Percentiles rank a stretch among this genome's conserved stretches.
Conservation (phyloP, 2,888 invertebrate species). For the Alloplasta piceator region DNA sequence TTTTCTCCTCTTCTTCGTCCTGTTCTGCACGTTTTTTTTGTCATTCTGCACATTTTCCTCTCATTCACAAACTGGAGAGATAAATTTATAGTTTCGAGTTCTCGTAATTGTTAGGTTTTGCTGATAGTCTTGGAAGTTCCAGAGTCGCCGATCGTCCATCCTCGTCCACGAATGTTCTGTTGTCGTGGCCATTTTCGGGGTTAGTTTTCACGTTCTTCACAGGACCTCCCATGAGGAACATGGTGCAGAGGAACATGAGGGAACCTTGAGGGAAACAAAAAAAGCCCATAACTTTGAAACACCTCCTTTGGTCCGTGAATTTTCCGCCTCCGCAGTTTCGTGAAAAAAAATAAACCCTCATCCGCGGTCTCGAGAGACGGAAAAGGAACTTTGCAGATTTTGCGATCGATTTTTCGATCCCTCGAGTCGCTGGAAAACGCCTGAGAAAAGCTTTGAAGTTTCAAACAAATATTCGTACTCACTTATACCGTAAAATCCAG, state of each 20-base stretch:
- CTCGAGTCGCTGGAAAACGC: too few relatives aligned
- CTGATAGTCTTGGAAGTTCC: slow-evolving; percentile 78
- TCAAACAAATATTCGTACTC: slow-evolving; percentile 82
- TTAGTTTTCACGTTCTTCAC: slow-evolving; percentile 78
- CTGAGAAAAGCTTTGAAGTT: too few relatives aligned
- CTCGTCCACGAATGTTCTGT: slow-evolving; percentile 85
- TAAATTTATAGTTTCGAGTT: slow-evolving; percentile 75
- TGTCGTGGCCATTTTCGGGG: slow-evolving; percentile 84
- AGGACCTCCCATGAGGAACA: slow-evolving; percentile 91
- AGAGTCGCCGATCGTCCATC: slow-evolving; percentile 80
- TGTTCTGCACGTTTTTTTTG: neutral
- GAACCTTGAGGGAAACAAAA: slow-evolving; percentile 86
- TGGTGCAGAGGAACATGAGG: slow-evolving; percentile 91
- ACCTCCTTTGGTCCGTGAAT: neutral
- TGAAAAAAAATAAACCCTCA: too few relatives aligned
- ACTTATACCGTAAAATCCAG: slow-evolving; percentile 94
- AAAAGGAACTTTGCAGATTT: neutral
- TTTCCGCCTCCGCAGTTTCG: too few relatives aligned
- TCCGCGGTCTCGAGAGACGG: too few relatives aligned
- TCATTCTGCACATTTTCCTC: neutral
- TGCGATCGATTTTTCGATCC: neutral
- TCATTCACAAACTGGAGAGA: neutral
- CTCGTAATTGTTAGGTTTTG: slow-evolving; percentile 73
- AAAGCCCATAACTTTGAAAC: neutral
- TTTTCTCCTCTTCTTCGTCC: slow-evolving; percentile 3